These are phyloP conservation scores for Aplysina aerophoba DNA, from an alignment of 37 sponge, comb jelly and placozoan species.

Conservation along the genomic window DNA sequence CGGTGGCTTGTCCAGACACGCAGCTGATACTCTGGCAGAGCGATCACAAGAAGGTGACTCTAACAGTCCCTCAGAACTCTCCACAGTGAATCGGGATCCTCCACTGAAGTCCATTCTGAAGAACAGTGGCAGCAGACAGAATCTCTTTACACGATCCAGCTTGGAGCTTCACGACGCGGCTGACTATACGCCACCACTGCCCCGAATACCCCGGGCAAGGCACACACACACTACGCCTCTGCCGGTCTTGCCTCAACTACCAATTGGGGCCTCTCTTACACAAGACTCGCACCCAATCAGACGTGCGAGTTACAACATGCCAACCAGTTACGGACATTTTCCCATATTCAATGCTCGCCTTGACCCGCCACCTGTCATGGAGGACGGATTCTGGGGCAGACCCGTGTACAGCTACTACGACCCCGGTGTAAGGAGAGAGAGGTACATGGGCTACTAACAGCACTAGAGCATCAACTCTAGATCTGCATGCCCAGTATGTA, in stretches of 20 bases:
- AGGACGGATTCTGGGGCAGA: constrained; percentile 23
- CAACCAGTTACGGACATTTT: background rate
- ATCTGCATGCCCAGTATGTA: background rate
- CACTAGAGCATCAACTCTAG: background rate
- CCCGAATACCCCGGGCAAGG: no score
- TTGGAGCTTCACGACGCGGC: background rate
- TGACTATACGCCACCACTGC: background rate
- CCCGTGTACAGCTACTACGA: constrained; percentile 15
- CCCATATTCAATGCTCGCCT: background rate
- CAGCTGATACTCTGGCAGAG: background rate
- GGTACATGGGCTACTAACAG: background rate
- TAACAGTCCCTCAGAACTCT: background rate
- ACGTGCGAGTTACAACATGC: background rate
- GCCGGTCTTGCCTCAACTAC: background rate
- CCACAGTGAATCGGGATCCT: background rate
- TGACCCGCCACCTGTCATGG: background rate
- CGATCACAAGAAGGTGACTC: constrained; percentile 10
- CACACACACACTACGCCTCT: no score
- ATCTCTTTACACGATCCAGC: background rate
- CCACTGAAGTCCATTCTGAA: constrained; percentile 26
- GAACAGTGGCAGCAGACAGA: background rate
- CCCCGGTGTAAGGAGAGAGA: background rate
- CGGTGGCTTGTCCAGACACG: background rate
- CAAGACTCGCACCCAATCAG: background rate
- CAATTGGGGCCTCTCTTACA: background rate